phyloP scores from a whole-genome alignment of 2,797 vertebrate genomes.

The Gephyroberyx darwinii region DNA sequence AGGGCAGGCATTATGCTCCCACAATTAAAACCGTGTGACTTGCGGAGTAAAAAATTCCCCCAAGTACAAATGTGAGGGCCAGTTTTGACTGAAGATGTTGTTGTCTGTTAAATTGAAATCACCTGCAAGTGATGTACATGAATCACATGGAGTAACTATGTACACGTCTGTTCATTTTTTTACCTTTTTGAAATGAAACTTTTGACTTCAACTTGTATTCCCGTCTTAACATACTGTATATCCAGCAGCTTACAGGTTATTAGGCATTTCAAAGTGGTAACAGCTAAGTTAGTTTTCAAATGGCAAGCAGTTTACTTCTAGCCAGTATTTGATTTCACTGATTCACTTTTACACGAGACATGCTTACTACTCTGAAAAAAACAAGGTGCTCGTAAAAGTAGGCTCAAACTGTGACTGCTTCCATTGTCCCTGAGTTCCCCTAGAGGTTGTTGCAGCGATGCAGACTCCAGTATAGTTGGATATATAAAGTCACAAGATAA shows the following conservation, averaged over 20 bases:
- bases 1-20: slow-evolving; percentile 66
- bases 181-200: slow-evolving; percentile 29
- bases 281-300: background rate
- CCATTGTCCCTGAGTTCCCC: too few relatives aligned
- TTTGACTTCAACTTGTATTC: background rate
- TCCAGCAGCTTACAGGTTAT: background rate
- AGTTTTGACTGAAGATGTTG: slow-evolving; percentile 64
- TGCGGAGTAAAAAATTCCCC: slow-evolving; percentile 35
- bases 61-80: slow-evolving; percentile 39
- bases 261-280: background rate
- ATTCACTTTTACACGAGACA: background rate
- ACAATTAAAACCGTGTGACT: slow-evolving; percentile 76
- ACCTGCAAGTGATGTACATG: slow-evolving; percentile 55
- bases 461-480: background rate
- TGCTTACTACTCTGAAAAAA: too few relatives aligned
- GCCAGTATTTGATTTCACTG: background rate
- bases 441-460: background rate
- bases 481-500: background rate
- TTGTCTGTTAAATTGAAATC: slow-evolving; percentile 75
- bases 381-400: too few relatives aligned
- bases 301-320: background rate
- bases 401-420: too few relatives aligned
- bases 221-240: background rate
- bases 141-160: slow-evolving; percentile 65
- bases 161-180: slow-evolving; percentile 35